phyloP scores from a whole-genome alignment of 2,888 invertebrate genomes.

The Rhagium mordax region DNA sequence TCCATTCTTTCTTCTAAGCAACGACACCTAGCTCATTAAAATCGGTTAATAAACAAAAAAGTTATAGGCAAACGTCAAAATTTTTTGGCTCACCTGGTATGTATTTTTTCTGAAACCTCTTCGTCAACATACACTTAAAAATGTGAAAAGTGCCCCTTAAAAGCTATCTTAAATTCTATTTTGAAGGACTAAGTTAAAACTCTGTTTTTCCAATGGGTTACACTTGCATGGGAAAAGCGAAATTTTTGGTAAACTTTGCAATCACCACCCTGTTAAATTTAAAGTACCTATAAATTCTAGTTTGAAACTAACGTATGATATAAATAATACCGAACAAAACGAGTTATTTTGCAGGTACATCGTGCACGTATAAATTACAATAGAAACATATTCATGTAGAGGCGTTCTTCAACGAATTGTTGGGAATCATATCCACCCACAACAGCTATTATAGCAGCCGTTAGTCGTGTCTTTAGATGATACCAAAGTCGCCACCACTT shows the following conservation, averaged over 20 bases:
- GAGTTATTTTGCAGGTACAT: constrained; percentile 38
- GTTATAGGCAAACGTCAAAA: too few species aligned
- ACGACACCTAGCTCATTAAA: too few species aligned
- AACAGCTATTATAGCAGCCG: constrained; percentile 54
- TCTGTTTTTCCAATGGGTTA: too few species aligned
- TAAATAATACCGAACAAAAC: constrained; percentile 41
- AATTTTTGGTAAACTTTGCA: background rate
- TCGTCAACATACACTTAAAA: too few species aligned
- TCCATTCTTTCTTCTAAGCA: too few species aligned
- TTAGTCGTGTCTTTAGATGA: constrained; percentile 51
- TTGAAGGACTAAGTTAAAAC: too few species aligned
- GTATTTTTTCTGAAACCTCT: too few species aligned
- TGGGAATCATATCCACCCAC: constrained; percentile 56
- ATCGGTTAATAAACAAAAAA: too few species aligned
- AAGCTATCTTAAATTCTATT: too few species aligned
- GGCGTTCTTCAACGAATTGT: constrained; percentile 56
- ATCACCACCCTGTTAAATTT: constrained; percentile 12
- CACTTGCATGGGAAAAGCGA: too few species aligned
- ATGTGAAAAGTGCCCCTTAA: too few species aligned
- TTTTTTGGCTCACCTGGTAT: too few species aligned
- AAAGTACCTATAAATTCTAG: constrained; percentile 29
- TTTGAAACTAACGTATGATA: constrained; percentile 24
- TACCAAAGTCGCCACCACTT: constrained; percentile 51
- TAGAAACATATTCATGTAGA: constrained; percentile 51
- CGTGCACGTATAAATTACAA: constrained; percentile 45